Evolutionary conservation across 2,797 vertebrate species (phyloP).

Genomic region (Halcyon badia): DNA sequence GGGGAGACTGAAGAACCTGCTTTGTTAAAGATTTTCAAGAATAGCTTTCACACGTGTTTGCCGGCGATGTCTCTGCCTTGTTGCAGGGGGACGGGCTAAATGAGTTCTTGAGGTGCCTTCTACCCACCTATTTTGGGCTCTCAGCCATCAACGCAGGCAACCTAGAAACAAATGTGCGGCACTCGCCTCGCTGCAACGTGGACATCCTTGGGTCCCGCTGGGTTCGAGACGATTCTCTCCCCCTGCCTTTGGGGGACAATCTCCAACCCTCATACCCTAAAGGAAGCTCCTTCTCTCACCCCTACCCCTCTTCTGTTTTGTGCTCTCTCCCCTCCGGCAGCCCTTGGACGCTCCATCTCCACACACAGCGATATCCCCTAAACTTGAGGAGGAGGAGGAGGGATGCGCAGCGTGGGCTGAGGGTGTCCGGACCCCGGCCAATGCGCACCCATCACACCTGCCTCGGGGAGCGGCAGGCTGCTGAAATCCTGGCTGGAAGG

Average conservation of each 20-base stretch:
- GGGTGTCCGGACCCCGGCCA: neutral
- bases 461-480: neutral
- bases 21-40: conserved; percentile 68
- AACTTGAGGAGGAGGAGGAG: neutral
- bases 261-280: neutral
- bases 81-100: conserved; percentile 25
- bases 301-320: rapidly evolving
- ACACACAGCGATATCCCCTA: rapidly evolving
- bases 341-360: neutral
- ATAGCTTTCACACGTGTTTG: conserved; percentile 47
- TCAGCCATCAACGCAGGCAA: neutral
- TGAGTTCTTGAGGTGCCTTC: conserved; percentile 59
- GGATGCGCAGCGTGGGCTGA: neutral
- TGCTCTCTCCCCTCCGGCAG: neutral
- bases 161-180: neutral
- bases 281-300: neutral
- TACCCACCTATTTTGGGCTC: conserved; percentile 53
- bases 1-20: conserved; percentile 56
- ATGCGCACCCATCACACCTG: neutral
- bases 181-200: neutral
- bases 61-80: neutral
- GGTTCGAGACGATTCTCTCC: neutral
- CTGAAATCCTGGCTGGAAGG: neutral
- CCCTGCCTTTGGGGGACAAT: neutral
- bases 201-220: neutral